Conservation (phyloP, 2,888 invertebrate genomes). For the Acanthosepion lycidas region DNA sequence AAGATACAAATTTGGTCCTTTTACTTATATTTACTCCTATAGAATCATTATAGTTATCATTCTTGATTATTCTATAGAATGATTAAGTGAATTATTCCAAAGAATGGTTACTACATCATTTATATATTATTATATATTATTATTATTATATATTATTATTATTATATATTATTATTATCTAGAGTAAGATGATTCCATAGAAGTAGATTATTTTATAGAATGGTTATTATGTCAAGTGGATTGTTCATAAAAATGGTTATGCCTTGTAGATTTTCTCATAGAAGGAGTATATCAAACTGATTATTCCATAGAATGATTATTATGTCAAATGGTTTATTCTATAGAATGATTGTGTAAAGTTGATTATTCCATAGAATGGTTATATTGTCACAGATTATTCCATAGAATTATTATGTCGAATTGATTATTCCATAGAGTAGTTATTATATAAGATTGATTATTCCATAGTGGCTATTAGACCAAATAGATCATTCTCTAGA, state of each 20-base stretch:
- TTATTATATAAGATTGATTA: not conserved
- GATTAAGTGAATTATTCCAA: not conserved
- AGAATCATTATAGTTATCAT: not conserved
- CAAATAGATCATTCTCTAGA: too few relatives aligned
- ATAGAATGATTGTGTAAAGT: not conserved
- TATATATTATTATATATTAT: too few relatives aligned
- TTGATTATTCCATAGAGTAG: not conserved
- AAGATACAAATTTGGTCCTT: not conserved
- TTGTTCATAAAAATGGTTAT: too few relatives aligned
- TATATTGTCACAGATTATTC: not conserved
- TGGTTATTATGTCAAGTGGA: not conserved
- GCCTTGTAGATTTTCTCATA: not conserved
- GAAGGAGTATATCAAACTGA: not conserved
- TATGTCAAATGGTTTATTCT: not conserved
- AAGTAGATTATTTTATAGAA: not conserved
- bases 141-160: too few relatives aligned
- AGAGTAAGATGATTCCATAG: not conserved
- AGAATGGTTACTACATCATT: not conserved
- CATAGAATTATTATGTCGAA: not conserved
- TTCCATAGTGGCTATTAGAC: not conserved
- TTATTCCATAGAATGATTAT: not conserved
- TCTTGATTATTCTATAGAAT: not conserved
- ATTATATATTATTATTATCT: not conserved
- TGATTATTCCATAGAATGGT: not conserved
- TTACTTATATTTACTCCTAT: not conserved